A percentile compares a stretch with the other conserved stretches of the same genome.
phyloP scores from a whole-genome alignment of 2,797 vertebrate species.

The Spatula clypeata region DNA sequence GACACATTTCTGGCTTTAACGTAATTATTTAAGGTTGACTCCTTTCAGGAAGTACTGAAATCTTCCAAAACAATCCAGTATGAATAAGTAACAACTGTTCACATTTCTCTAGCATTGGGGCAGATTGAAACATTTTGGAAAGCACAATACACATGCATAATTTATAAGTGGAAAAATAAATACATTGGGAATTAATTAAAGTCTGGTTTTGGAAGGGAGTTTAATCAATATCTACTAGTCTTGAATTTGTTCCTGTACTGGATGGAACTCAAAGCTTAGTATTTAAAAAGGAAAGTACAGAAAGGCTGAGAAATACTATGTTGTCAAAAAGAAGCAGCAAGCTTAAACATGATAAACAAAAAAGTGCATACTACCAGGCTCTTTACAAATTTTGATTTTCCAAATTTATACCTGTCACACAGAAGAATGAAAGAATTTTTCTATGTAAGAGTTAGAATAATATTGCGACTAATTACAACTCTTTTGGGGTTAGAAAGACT shows the following conservation, averaged over 20 bases:
- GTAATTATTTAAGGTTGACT: not conserved
- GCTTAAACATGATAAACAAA: not conserved
- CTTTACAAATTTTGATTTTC: not conserved
- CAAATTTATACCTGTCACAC: not conserved
- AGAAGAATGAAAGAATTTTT: not conserved
- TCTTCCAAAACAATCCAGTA: slow-evolving; percentile 3
- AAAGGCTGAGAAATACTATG: not conserved
- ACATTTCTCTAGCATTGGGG: not conserved
- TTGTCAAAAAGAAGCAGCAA: not conserved
- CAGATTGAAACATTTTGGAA: not conserved
- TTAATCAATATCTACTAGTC: not conserved
- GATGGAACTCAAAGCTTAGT: not conserved
- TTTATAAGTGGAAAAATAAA: not conserved
- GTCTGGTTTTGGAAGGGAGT: not conserved
- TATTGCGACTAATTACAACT: not conserved
- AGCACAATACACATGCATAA: not conserved
- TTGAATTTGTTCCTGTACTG: not conserved
- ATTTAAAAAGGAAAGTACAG: not conserved
- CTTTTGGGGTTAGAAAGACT: not conserved
- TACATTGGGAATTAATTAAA: not conserved
- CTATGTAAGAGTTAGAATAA: not conserved
- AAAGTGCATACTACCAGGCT: rapidly evolving
- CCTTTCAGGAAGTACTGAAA: slow-evolving; percentile 20
- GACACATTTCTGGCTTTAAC: not conserved
- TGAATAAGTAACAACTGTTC: not conserved